Conservation (phyloP, 2,113 vertebrate genomes). For the Malaclemys terrapin region DNA sequence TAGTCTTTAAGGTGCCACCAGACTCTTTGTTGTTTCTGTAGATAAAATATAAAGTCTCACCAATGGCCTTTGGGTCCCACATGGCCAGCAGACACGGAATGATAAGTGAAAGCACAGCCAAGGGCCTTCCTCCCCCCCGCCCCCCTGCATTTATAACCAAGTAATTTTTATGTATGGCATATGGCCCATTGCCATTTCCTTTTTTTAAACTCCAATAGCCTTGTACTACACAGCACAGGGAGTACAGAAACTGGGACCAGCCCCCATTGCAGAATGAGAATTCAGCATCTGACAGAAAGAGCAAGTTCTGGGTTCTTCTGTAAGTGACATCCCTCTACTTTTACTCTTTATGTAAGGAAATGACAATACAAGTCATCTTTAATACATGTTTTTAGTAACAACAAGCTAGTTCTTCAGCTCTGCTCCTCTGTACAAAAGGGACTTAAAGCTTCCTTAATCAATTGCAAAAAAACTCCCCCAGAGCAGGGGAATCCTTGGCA, state of each 20-base stretch:
- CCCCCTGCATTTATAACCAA: slow-evolving; percentile 10
- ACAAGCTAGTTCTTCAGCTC: neutral
- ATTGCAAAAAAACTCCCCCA: neutral
- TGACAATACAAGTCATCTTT: neutral
- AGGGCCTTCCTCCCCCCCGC: neutral
- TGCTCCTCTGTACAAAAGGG: neutral
- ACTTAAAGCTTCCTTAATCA: neutral
- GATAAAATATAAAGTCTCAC: slow-evolving; percentile 45
- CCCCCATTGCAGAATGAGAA: slow-evolving; percentile 2
- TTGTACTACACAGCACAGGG: neutral
- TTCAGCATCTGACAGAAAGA: neutral
- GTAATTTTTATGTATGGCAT: slow-evolving; percentile 36
- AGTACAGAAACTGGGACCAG: slow-evolving; percentile 49
- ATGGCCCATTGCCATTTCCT: slow-evolving; percentile 24
- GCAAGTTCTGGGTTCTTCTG: neutral
- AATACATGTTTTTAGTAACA: neutral
- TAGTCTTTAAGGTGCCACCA: too few relatives aligned
- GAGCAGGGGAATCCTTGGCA: neutral
- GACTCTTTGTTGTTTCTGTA: too few relatives aligned
- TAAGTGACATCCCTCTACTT: too few relatives aligned
- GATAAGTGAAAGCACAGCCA: slow-evolving; percentile 44
- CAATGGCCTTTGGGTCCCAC: slow-evolving; percentile 24
- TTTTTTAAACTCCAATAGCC: slow-evolving; percentile 37
- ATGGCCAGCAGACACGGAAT: slow-evolving; percentile 51
- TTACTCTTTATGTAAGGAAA: too few relatives aligned